A percentile compares a stretch with the other conserved stretches of the same genome.
Evolutionary conservation across 2,888 invertebrate genomes (phyloP).

Genomic region (Boloria euphrosyne): DNA sequence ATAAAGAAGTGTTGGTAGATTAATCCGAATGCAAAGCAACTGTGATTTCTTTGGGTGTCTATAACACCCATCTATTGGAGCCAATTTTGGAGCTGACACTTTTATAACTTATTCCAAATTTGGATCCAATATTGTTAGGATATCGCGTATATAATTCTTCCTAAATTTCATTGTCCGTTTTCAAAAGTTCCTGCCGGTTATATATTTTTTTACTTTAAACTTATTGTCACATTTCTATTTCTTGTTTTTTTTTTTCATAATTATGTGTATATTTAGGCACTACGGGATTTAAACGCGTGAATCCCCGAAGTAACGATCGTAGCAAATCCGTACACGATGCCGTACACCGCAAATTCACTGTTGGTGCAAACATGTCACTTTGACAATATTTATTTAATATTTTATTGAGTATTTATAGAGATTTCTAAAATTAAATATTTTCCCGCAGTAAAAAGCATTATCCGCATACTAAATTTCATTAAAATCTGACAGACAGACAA

Average conservation of each 20-base stretch:
- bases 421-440: too few species aligned
- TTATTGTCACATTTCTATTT: not conserved
- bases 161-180: conserved; percentile 16
- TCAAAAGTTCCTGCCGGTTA: conserved; percentile 25
- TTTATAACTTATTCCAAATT: not conserved
- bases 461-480: too few species aligned
- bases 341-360: too few species aligned
- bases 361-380: too few species aligned
- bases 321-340: too few species aligned
- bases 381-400: too few species aligned
- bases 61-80: conserved; percentile 33
- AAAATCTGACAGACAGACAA: too few species aligned
- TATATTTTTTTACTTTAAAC: not conserved
- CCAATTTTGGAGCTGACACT: conserved; percentile 8
- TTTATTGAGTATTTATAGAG: too few species aligned
- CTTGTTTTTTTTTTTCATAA: not conserved
- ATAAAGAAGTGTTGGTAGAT: conserved; percentile 59
- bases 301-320: too few species aligned
- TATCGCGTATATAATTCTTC: conserved; percentile 24
- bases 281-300: too few species aligned
- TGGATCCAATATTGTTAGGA: conserved; percentile 20
- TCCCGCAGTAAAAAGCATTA: too few species aligned
- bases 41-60: conserved; percentile 62
- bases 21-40: conserved; percentile 59
- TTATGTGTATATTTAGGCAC: too few species aligned